A percentile compares a stretch with the other conserved stretches of the same genome.
Conservation (phyloP, 1,140 invertebrate species). For the Drosophila azteca region DNA sequence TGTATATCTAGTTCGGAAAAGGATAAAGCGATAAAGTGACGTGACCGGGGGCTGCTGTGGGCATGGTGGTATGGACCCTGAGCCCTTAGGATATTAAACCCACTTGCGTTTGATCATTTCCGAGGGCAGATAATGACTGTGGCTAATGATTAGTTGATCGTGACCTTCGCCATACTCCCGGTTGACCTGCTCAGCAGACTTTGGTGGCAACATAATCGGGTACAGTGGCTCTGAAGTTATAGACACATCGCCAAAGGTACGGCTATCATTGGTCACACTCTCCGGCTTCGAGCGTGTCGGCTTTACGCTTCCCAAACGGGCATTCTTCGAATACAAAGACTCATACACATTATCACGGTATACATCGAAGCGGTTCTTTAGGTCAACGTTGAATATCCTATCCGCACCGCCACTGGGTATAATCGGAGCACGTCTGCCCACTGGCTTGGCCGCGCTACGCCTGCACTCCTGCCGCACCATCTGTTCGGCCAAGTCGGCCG, state of each 20-base stretch:
- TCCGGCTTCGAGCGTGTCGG: slow-evolving; percentile 57
- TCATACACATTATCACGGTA: slow-evolving; percentile 75
- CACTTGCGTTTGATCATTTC: slow-evolving; percentile 68
- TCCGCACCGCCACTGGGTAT: no score
- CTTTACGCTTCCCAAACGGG: slow-evolving; percentile 47
- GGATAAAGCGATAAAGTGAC: no score
- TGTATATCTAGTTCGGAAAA: slow-evolving; percentile 42
- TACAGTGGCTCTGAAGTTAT: slow-evolving; percentile 24
- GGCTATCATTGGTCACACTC: slow-evolving; percentile 51
- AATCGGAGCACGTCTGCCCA: no score
- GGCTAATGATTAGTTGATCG: slow-evolving; percentile 66
- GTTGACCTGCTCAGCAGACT: slow-evolving; percentile 56
- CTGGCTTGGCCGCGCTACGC: no score
- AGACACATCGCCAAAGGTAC: slow-evolving; percentile 51
- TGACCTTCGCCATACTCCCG: slow-evolving; percentile 55
- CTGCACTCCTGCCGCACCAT: no score
- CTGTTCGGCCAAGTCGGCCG: no score
- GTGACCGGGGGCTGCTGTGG: no score
- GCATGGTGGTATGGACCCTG: no score
- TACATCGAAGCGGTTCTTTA: slow-evolving; percentile 62
- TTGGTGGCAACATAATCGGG: slow-evolving; percentile 54
- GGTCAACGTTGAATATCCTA: no score
- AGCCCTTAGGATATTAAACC: not conserved
- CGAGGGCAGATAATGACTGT: slow-evolving; percentile 71
- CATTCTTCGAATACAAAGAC: slow-evolving; percentile 62